Base-by-base conservation (phyloP, 1,140 invertebrate genomes). In the Bombus superbus region DNA sequence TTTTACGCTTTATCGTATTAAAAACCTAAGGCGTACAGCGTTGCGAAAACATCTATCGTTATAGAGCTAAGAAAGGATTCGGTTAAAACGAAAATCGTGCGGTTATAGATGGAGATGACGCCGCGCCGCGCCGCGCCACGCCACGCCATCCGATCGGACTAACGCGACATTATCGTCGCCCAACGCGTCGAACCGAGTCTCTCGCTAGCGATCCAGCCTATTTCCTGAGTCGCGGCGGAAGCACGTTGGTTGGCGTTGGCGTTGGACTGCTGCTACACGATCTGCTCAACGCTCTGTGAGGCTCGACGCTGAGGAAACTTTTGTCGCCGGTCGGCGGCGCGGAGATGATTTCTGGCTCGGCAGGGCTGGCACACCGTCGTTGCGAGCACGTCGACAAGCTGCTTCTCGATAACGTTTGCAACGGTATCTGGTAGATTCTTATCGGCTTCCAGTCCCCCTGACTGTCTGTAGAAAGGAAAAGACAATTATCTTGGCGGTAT, bases 241-340 rank as follows among this genome's bases (percentile, higher is more conserved):
- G 73, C 38, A 76, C 25, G 44, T 71, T 91, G 38, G 81, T 91
- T 42, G 73, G 88, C 18, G 85, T 83, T 6, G 95, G 94, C 10
- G 96, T 96, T 0, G 95, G 95, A 68, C 95, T 96, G 44, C 95
- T 95, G 64, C 95, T 96, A 82, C 95, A 96, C 57, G 95, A 96
- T 35, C 95, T 92, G 73, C 95, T 96, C 9, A 95, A 73, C 5
- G 93, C 90, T 66, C 95, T 92, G 28, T 93, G 92, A 0, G 94
- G 89, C 72, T 95, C 94, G 0, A 94, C 93, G 44, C 83, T 92
- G 5, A 95, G 86, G 73, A 94, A 94, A 72, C 89, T 93, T 11
- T 83, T 86, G 86, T 91, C 92, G 38, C 35, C 62, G 10, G 88
- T 86, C 3, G 90, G 91, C n/a, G 92, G 89, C 28, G 90, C 88